A percentile compares a stretch with the other conserved stretches of the same genome.
These are phyloP conservation scores for Drosophila pruinosa DNA, from an alignment of 1,140 invertebrate species.

Conservation along the genomic window DNA sequence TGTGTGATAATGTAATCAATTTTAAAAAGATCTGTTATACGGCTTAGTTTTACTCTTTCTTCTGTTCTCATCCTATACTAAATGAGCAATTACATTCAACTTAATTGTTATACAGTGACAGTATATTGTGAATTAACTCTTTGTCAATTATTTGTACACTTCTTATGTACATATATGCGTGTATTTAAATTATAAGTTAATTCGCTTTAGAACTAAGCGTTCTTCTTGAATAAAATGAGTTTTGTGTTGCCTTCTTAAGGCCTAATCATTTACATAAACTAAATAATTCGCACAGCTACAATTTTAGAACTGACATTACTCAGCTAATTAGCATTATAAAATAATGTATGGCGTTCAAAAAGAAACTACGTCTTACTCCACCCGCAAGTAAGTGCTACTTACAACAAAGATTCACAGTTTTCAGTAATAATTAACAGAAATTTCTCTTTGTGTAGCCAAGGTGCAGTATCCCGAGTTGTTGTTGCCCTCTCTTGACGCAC, in stretches of 20 bases:
- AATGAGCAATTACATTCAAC: too few relatives aligned
- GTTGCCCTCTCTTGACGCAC: slow-evolving; percentile 4
- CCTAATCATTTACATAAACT: neutral
- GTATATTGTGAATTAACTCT: too few relatives aligned
- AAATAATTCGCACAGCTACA: neutral
- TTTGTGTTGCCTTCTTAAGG: neutral
- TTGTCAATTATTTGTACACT: too few relatives aligned
- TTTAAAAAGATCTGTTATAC: too few relatives aligned
- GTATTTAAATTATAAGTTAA: too few relatives aligned
- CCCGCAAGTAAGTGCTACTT: neutral
- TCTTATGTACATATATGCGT: too few relatives aligned
- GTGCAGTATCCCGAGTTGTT: slow-evolving; percentile 7
- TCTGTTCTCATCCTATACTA: too few relatives aligned
- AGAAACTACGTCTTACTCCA: neutral
- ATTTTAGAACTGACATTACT: slow-evolving; percentile 22
- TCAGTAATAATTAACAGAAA: slow-evolving; percentile 34
- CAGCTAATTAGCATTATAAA: slow-evolving; percentile 21
- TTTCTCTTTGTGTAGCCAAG: slow-evolving; percentile 49
- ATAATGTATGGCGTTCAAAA: slow-evolving; percentile 4
- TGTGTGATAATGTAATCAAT: too few relatives aligned
- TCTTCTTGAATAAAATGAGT: too few relatives aligned
- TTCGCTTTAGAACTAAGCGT: too few relatives aligned
- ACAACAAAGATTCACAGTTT: slow-evolving; percentile 18
- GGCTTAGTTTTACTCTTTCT: too few relatives aligned
- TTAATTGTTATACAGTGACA: too few relatives aligned